A percentile compares a stretch with the other conserved stretches of the same genome.
Evolutionary conservation across 2,113 vertebrate genomes (phyloP).

Genomic region (Ursus arctos): DNA sequence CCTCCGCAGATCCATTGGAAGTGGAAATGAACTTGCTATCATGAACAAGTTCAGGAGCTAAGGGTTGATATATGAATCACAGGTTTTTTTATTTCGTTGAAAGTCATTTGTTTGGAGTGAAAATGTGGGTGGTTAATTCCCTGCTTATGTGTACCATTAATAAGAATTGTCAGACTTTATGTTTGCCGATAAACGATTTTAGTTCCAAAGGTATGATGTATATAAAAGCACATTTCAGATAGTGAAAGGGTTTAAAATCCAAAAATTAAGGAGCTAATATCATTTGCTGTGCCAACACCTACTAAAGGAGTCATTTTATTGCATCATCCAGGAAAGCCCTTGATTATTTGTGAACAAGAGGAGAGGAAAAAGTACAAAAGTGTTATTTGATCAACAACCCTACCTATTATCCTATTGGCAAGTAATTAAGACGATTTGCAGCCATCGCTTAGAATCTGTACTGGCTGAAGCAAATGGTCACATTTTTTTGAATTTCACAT

Average conservation of each 20-base stretch:
- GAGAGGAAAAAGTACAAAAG: not conserved
- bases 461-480: not conserved
- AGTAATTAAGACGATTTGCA: conserved; percentile 9
- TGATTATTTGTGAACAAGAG: not conserved
- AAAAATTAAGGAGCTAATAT: conserved; percentile 27
- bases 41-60: conserved; percentile 33
- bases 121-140: not conserved
- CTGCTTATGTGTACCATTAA: not conserved
- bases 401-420: not conserved
- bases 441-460: not conserved
- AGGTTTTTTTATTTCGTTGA: conserved; percentile 14
- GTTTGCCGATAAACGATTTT: not conserved
- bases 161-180: not conserved
- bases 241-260: not conserved
- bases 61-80: conserved; percentile 17
- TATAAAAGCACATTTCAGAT: not conserved
- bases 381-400: not conserved
- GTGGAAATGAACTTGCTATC: conserved; percentile 40
- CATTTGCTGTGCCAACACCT: not conserved
- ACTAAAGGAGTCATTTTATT: not conserved
- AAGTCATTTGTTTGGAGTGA: conserved; percentile 31
- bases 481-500: conserved; percentile 33
- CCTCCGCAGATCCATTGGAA: not conserved
- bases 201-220: not conserved
- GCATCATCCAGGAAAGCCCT: not conserved